Evolutionary conservation across 2,113 vertebrate genomes (phyloP), one percentile per base, ranked within the genome.

Genomic region (Gorsachius goisagi): DNA sequence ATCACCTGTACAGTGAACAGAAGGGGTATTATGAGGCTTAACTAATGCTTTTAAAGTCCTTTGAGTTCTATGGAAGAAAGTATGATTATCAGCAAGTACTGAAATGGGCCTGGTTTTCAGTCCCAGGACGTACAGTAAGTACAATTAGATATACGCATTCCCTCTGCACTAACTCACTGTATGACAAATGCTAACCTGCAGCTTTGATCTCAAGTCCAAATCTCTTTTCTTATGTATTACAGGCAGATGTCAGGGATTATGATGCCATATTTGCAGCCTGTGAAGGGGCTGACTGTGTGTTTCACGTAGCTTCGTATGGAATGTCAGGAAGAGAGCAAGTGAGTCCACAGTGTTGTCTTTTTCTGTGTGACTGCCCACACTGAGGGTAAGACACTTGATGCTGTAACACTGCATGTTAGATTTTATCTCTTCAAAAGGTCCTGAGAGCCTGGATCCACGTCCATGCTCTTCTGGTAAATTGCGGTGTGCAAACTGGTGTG

Each of bases 241-340:
- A 99, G 99, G 98, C 98, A 35, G 99, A 99, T 69, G 97, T 99
- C 74, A 98, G 99, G 56, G 98, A 99, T 92, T 98, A 98, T 52
- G 94, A 97, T 12, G 98, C 98, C 28, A 96, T 99, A 27, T 94
- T 97, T 77, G 97, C 95, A 26, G 98, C 98, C 75, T 99, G 98
- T 64, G 97, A 99, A 94, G 99, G 98, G 5, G 99, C 99, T 12
- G 98, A 99, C 93, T 99, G 99, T 59, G 96, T 99, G 79, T 99
- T 99, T 95, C 99, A 99, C 6, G 98, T 98, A 18, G 99, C 99
- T 6, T 99, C 99, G 33, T 99, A 99, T 3, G 99, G 99, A 74
- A 99, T 99, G 99, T 99, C 99, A 0, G 99, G 99, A 63, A 98
- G 96, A 80, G 99, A 99, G 60, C 99, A 99, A 98, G 99, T 99